A percentile compares a stretch with the other conserved stretches of the same genome.
Evolutionary conservation across 2,888 invertebrate species (phyloP).

Genomic region (Bombylius discolor): DNA sequence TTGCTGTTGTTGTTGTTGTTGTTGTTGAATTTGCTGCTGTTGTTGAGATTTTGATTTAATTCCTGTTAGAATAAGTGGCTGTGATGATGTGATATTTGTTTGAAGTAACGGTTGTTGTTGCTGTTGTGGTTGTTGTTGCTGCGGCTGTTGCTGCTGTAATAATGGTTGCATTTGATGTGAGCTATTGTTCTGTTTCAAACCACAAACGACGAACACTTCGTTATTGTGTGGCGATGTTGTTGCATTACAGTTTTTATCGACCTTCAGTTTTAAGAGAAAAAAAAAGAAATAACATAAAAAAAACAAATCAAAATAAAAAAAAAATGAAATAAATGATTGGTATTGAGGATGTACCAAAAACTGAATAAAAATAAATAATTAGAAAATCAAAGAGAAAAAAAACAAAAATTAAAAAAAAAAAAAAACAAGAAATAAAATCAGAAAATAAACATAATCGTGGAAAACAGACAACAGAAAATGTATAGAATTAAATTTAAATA

Average conservation of each 20-base stretch:
- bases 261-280: slow-evolving; percentile 18
- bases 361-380: not conserved
- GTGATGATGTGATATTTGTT: not conserved
- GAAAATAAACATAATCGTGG: slow-evolving; percentile 27
- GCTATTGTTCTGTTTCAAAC: slow-evolving; percentile 26
- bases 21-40: slow-evolving; percentile 2
- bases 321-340: not conserved
- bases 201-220: slow-evolving; percentile 21
- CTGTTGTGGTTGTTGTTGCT: slow-evolving; percentile 21
- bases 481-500: too few relatives aligned
- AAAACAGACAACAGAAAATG: slow-evolving; percentile 8
- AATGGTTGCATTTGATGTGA: slow-evolving; percentile 28
- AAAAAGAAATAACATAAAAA: not conserved
- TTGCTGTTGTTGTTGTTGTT: slow-evolving; percentile 11
- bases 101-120: slow-evolving; percentile 8
- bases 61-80: not conserved
- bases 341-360: too few relatives aligned
- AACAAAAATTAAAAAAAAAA: not conserved
- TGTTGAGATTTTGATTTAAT: slow-evolving; percentile 1
- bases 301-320: not conserved
- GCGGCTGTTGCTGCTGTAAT: slow-evolving; percentile 24
- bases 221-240: slow-evolving; percentile 38
- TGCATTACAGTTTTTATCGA: slow-evolving; percentile 58
- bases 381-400: not conserved
- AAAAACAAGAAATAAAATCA: slow-evolving; percentile 10